phyloP scores from a whole-genome alignment of 2,888 invertebrate genomes.

The Junonia oenone region DNA sequence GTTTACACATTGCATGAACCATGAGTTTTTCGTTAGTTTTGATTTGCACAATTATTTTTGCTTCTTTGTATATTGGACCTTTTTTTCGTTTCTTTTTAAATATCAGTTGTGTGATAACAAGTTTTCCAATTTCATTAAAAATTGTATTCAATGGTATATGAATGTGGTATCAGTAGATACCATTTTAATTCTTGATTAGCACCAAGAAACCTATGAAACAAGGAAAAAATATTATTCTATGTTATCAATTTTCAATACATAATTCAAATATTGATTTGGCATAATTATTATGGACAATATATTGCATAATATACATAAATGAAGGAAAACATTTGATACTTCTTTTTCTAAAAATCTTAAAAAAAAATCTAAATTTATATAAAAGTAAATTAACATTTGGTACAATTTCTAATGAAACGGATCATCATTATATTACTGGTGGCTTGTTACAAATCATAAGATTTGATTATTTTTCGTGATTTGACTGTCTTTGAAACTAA shows the following conservation, averaged over 20 bases:
- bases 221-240: too few species aligned
- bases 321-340: too few species aligned
- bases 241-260: too few species aligned
- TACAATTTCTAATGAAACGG: neutral
- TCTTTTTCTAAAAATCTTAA: neutral
- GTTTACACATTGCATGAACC: slow-evolving; percentile 13
- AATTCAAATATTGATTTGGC: too few species aligned
- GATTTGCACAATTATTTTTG: slow-evolving; percentile 42
- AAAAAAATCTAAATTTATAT: neutral
- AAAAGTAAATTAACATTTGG: neutral
- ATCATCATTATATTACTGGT: neutral
- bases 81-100: slow-evolving; percentile 28
- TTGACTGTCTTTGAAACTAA: slow-evolving; percentile 2
- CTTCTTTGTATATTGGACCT: slow-evolving; percentile 70
- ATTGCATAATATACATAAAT: too few species aligned
- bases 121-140: neutral
- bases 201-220: too few species aligned
- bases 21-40: slow-evolving; percentile 36
- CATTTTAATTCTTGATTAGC: too few species aligned
- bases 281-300: too few species aligned
- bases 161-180: too few species aligned
- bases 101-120: neutral
- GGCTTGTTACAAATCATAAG: neutral
- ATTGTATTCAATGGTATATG: too few species aligned
- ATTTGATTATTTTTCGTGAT: neutral